Base-by-base conservation (phyloP, 1,140 invertebrate genomes). In the Pseudomyrmex sp. region DNA sequence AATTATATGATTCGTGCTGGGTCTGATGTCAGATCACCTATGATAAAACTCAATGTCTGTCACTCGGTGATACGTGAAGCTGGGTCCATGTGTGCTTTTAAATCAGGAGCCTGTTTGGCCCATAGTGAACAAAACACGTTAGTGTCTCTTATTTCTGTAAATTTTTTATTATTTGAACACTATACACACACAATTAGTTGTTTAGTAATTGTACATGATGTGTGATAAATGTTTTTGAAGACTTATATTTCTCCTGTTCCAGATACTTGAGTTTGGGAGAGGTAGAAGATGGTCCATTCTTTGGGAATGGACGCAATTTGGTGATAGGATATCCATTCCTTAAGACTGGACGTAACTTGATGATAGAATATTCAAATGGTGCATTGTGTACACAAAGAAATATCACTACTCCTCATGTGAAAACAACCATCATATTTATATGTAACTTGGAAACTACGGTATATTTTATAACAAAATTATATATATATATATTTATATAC, bases 21-120 rank as follows among this genome's bases (percentile, higher is more conserved):
- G 74, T 63, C 89, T 26, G 88, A 72, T 15, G 15, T n/a, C 0
- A 56, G 18, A 0, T 68, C 26, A 63, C 69, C 10, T 59, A 68
- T 54, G 26, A 88, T 94, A 44, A 90, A 93, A 82, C 83, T 94
- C 44, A 94, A 94, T 86, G 89, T 94, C 10, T 94, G 94, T 58
- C 92, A 93, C 54, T 88, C 90, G n/a, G 61, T 93, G 5, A 89
- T 94, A 75, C 92, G 86, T 87, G 87, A 87, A 76, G 52, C 82
- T 59, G 59, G 82, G 26, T 88, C 87, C 18, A 10, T 72, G 3
- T 94, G 94, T 82, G 65, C 79, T 15, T 20, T 20, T 2, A n/a
- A 72, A 10, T 85, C 89, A 15, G 93, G 86, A 9, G 89, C 84
- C 35, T 94, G 94, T 75, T 85, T 92, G 48, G 74, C 35, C 5